phyloP scores from a whole-genome alignment of 2,113 vertebrate genomes.

The Pogona vitticeps region DNA sequence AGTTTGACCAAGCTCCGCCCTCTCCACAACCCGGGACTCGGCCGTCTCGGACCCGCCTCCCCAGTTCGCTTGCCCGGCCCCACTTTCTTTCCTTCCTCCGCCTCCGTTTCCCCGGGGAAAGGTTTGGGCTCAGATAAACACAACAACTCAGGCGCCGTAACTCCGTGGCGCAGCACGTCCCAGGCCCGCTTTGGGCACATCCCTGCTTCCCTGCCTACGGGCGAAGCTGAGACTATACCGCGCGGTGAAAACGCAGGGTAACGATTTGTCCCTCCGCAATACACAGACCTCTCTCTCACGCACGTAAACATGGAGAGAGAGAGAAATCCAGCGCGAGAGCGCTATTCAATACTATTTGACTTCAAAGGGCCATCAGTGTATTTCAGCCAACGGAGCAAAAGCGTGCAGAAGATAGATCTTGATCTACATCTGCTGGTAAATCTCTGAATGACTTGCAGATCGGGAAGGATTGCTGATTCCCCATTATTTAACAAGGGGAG shows the following conservation, averaged over 20 bases:
- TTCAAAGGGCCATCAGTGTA: not conserved
- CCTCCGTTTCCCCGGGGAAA: not conserved
- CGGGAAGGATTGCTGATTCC: not conserved
- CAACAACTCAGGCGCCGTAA: not conserved
- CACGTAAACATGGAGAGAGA: too few species aligned
- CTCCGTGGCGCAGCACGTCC: not conserved
- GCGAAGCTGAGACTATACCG: not conserved
- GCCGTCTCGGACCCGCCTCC: not conserved
- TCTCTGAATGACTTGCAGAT: not conserved
- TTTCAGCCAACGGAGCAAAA: not conserved
- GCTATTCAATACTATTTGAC: not conserved
- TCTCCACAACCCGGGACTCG: not conserved
- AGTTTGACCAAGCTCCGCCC: slow-evolving; percentile 21
- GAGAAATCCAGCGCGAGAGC: too few species aligned
- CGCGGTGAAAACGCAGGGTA: too few species aligned
- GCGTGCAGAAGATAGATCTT: not conserved
- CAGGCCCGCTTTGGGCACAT: too few species aligned
- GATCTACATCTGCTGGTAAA: not conserved
- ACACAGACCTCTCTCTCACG: too few species aligned
- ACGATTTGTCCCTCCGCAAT: too few species aligned
- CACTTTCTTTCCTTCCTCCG: not conserved
- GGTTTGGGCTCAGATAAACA: too few species aligned
- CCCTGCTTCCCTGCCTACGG: too few species aligned
- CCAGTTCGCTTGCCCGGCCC: not conserved
- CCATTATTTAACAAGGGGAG: not conserved